Base-by-base conservation (phyloP, 2,888 invertebrate genomes). In the Linnaemya vulpina region DNA sequence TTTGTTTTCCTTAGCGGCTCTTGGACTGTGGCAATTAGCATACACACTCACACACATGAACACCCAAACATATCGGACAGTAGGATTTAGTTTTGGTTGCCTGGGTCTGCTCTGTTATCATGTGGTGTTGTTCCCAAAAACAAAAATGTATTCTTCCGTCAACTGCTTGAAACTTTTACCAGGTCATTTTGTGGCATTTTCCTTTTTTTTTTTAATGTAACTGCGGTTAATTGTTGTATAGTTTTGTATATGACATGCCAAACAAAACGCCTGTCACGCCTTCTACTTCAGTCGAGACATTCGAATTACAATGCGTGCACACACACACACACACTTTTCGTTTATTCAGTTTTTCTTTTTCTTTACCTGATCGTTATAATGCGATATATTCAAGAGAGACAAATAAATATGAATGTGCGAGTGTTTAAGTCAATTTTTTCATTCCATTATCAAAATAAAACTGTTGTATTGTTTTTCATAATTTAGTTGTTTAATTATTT, bases 251-350 rank as follows among this genome's bases (percentile, higher is more conserved):
- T 43, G 55, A 81, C 63, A 78, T 70, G 78, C 35, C 70, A 65
- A 85, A 85, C 82, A 82, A 85, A 82, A 82, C 74, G 85, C 68
- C 70, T 82, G 85, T 82, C 82, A 82, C 75, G 80, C 85, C 60
- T 71, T 63, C 53, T 15, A 65, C 22, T 70, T 60, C 20, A 71
- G 51, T 46, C 35, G 20, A 73, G 40, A 30, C 60, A 78, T 70
- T 49, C 73, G 62, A 74, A 78, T 83, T 65, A 75, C n/a, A 63
- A 46, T 30, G 20, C 22, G n/a, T 43, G 20, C 35, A 5, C 10
- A 11, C 43, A 25, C n/a, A 62, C n/a, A n/a, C n/a, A n/a, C n/a
- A n/a, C n/a, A n/a, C n/a, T 73, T 73, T 71, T 10, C 9, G 38
- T 38, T 15, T 46, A 1, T 46, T n/a, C n/a, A n/a, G 11, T 46